phyloP scores from a whole-genome alignment of 2,797 vertebrate genomes.

The Eulemur mongoz region DNA sequence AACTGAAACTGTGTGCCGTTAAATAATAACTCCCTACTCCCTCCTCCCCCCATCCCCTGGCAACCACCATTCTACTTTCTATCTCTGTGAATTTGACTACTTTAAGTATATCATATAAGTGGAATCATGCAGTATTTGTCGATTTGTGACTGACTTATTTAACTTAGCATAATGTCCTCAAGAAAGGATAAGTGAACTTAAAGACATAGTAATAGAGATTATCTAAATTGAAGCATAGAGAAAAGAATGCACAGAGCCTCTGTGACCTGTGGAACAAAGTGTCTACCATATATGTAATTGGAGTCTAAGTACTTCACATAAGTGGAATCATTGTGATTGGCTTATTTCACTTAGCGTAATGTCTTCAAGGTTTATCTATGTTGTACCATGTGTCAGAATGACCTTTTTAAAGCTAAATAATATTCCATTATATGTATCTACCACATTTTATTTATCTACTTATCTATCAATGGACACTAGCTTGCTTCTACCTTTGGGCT shows the following conservation, averaged over 20 bases:
- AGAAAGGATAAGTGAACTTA: neutral
- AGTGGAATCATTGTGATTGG: neutral
- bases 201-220: neutral
- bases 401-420: neutral
- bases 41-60: neutral
- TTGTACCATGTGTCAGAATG: neutral
- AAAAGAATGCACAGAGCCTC: neutral
- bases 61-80: neutral
- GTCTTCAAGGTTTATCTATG: neutral
- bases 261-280: neutral
- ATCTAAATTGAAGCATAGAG: neutral
- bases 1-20: neutral
- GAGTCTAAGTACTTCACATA: neutral
- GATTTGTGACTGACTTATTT: neutral
- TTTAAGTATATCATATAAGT: neutral
- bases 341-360: neutral
- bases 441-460: neutral
- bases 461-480: neutral
- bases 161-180: neutral
- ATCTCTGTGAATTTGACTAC: neutral
- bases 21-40: neutral
- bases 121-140: neutral
- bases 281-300: neutral
- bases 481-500: neutral
- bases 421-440: neutral